These are phyloP conservation scores for Campaea margaritaria DNA, from an alignment of 2,888 invertebrate genomes.

Conservation along the genomic window DNA sequence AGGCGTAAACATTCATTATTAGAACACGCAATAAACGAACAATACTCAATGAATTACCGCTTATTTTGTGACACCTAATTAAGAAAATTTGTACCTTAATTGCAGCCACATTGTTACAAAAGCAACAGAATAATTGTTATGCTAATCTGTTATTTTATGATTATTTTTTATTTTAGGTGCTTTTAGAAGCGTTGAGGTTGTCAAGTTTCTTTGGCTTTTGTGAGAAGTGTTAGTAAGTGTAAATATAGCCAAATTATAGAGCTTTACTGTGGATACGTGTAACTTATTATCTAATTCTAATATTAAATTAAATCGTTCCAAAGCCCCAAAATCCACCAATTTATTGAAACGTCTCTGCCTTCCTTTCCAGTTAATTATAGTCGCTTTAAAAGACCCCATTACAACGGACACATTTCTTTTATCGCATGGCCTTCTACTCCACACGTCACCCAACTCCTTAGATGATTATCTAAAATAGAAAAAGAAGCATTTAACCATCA, in stretches of 20 bases:
- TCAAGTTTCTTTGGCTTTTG: too few species aligned
- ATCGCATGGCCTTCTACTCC: conserved; percentile 9
- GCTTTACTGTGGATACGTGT: too few species aligned
- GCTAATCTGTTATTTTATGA: conserved; percentile 1
- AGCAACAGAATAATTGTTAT: not conserved
- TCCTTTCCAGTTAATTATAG: not conserved
- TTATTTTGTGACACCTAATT: conserved; percentile 12
- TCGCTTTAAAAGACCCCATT: not conserved
- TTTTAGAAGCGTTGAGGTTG: too few species aligned
- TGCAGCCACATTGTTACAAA: too few species aligned
- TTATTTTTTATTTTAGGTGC: too few species aligned
- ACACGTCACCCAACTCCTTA: conserved; percentile 11
- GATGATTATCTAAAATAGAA: conserved; percentile 29
- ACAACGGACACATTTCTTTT: not conserved
- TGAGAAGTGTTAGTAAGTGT: too few species aligned
- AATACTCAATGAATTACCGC: conserved; percentile 12
- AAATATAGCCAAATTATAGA: too few species aligned
- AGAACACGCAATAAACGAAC: conserved; percentile 29
- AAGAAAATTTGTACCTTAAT: not conserved
- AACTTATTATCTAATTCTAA: too few species aligned
- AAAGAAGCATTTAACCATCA: conserved; percentile 25
- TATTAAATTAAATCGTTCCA: too few species aligned
- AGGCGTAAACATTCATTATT: conserved; percentile 34
- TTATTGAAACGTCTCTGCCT: not conserved
- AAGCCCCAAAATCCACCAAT: too few species aligned